Conservation (phyloP, 2,113 vertebrate species). For the Colinus virginianus region DNA sequence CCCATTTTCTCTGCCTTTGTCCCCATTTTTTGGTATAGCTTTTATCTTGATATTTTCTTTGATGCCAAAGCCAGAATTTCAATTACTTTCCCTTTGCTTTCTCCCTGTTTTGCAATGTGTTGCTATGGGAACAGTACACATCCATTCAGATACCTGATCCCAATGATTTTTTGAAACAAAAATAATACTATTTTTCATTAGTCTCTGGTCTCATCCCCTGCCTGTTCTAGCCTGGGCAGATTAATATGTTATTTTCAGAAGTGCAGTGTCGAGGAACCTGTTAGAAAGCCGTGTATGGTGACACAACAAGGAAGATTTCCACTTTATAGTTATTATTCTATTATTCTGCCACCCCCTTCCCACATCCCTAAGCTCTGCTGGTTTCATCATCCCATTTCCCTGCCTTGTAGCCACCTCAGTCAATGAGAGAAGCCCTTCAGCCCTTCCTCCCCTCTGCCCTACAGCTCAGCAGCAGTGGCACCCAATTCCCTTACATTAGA, state of each 20-base stretch:
- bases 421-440: no score
- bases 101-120: not conserved
- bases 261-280: no score
- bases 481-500: not conserved
- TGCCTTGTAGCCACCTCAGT: no score
- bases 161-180: constrained; percentile 26
- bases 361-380: no score
- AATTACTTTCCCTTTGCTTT: not conserved
- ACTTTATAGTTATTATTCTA: no score
- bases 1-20: not conserved
- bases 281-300: no score
- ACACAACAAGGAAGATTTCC: no score
- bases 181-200: not conserved
- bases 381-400: no score
- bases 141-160: constrained; percentile 9
- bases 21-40: not conserved
- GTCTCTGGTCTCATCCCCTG: not conserved
- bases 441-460: no score
- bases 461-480: no score
- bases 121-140: constrained; percentile 41
- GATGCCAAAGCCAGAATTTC: not conserved
- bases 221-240: not conserved
- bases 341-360: no score
- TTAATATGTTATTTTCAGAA: no score
- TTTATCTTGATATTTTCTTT: not conserved